Conservation (phyloP, 2,113 vertebrate genomes). For the Cheilinus undulatus region DNA sequence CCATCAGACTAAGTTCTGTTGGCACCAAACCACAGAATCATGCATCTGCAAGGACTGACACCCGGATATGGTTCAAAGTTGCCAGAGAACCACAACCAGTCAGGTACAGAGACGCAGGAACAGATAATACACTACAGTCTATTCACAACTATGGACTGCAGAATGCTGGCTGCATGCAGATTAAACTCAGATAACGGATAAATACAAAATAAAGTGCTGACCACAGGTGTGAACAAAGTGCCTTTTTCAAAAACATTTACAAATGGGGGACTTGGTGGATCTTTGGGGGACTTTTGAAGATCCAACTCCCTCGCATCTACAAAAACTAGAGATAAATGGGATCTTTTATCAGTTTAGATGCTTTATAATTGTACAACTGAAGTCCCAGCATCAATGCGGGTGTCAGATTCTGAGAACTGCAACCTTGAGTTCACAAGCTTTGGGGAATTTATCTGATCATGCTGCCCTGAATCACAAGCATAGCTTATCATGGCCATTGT, state of each 20-base stretch:
- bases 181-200: slow-evolving; percentile 70
- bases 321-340: slow-evolving; percentile 67
- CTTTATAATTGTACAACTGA: slow-evolving; percentile 77
- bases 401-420: slow-evolving; percentile 60
- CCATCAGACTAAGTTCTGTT: slow-evolving; percentile 20
- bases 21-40: slow-evolving; percentile 42
- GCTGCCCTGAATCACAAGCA: slow-evolving; percentile 52
- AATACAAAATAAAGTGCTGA: slow-evolving; percentile 72
- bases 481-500: slow-evolving; percentile 61
- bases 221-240: slow-evolving; percentile 77
- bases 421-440: slow-evolving; percentile 70
- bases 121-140: slow-evolving; percentile 77
- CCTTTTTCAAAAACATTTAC: slow-evolving; percentile 68
- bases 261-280: slow-evolving; percentile 54
- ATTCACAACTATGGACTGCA: slow-evolving; percentile 76
- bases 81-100: slow-evolving; percentile 55
- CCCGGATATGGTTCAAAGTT: slow-evolving; percentile 76
- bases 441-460: slow-evolving; percentile 69
- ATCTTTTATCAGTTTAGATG: slow-evolving; percentile 72
- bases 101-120: slow-evolving; percentile 64
- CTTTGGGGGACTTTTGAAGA: slow-evolving; percentile 64
- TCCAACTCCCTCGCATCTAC: slow-evolving; percentile 39
- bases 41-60: slow-evolving; percentile 62
- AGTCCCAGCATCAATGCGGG: slow-evolving; percentile 68
- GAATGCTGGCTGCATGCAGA: slow-evolving; percentile 78